These are phyloP conservation scores for Nipponia nippon DNA, from an alignment of 2,113 vertebrate species.

Conservation along the genomic window DNA sequence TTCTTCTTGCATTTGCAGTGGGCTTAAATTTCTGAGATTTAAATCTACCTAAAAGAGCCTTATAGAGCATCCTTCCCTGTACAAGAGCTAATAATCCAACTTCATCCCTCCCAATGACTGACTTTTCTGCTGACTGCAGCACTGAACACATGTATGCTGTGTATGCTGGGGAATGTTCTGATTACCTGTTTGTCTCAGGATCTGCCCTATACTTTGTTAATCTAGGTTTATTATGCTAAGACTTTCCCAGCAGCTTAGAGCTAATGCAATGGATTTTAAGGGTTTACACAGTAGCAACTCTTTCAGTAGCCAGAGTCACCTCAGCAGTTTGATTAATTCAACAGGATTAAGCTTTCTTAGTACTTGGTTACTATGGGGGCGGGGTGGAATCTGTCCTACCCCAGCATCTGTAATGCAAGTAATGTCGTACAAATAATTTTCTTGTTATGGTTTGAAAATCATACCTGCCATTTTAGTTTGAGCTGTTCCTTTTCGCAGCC, in stretches of 20 bases:
- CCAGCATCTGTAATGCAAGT: not conserved
- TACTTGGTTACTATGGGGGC: not conserved
- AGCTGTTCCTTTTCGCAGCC: not conserved
- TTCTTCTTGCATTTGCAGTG: not conserved
- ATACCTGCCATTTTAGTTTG: not conserved
- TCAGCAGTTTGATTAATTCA: not conserved
- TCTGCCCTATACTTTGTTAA: slow-evolving; percentile 1
- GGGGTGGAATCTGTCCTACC: not conserved
- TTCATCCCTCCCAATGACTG: no score
- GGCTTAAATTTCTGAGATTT: not conserved
- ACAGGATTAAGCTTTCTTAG: not conserved
- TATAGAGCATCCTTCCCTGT: not conserved
- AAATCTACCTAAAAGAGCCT: not conserved
- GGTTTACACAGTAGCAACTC: not conserved
- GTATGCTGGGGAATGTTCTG: not conserved
- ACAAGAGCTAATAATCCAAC: not conserved
- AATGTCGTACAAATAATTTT: not conserved
- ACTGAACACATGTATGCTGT: not conserved
- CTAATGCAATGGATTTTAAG: slow-evolving; percentile 28
- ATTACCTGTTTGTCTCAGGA: not conserved
- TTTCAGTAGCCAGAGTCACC: not conserved
- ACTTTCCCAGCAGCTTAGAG: slow-evolving; percentile 17
- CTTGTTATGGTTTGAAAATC: not conserved
- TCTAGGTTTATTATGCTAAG: not conserved
- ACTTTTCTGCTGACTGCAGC: not conserved